A percentile compares a stretch with the other conserved stretches of the same genome.
phyloP scores from a whole-genome alignment of 2,797 vertebrate species.

The Pampus argenteus region DNA sequence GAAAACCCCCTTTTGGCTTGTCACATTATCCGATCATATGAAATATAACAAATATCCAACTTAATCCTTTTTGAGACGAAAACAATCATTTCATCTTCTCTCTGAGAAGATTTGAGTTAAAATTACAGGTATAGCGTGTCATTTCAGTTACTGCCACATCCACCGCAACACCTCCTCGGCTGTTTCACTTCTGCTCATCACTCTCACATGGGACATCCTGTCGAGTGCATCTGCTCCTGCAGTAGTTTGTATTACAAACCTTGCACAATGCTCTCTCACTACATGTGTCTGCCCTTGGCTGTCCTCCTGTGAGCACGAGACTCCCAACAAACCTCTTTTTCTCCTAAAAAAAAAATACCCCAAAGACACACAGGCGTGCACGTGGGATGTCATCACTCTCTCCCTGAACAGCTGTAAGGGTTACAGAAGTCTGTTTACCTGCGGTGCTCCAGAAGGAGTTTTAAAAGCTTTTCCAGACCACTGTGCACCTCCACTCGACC shows the following conservation, averaged over 20 bases:
- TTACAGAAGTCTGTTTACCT: constrained; percentile 47
- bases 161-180: constrained; percentile 41
- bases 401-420: constrained; percentile 24
- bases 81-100: neutral
- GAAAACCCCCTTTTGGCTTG: neutral
- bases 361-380: constrained; percentile 45
- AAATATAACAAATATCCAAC: neutral
- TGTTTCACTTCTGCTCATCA: constrained; percentile 72
- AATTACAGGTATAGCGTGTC: constrained; percentile 43
- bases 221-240: constrained; percentile 40
- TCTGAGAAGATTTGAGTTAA: neutral
- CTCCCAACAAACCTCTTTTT: constrained; percentile 25
- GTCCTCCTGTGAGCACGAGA: constrained; percentile 29
- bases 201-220: constrained; percentile 70
- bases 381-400: constrained; percentile 30
- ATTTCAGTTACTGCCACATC: constrained; percentile 43
- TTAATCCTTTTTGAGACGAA: neutral
- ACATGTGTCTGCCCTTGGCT: constrained; percentile 11
- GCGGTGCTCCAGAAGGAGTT: constrained; percentile 41
- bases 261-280: constrained; percentile 1
- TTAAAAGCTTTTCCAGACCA: constrained; percentile 62
- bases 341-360: constrained; percentile 30
- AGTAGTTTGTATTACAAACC: neutral
- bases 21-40: constrained; percentile 2
- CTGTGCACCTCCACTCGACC: constrained; percentile 43